Percentiles rank a stretch among this genome's conserved stretches.
These are phyloP conservation scores for Bombyx mandarina DNA, from an alignment of 1,140 invertebrate genomes.

Conservation along the genomic window DNA sequence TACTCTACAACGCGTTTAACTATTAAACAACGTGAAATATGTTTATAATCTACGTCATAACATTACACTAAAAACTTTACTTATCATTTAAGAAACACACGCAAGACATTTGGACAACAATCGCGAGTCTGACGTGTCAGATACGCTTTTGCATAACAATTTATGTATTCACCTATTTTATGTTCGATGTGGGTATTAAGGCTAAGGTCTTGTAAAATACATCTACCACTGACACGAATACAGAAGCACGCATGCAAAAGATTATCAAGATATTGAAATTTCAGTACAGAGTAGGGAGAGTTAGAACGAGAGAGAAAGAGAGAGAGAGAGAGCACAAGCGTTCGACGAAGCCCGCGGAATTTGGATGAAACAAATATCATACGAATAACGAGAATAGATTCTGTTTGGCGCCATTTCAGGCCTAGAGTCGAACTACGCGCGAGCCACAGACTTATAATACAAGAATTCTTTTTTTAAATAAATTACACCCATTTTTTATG, in stretches of 20 bases:
- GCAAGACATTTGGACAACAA: constrained; percentile 46
- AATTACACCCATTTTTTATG: constrained; percentile 36
- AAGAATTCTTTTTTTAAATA: constrained; percentile 35
- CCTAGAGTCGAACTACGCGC: constrained; percentile 43
- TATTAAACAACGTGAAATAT: neutral
- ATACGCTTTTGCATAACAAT: constrained; percentile 16
- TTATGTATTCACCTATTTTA: constrained; percentile 55
- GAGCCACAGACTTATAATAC: constrained; percentile 49
- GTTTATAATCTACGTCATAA: constrained; percentile 2
- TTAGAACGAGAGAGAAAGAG: constrained; percentile 8
- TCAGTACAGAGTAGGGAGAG: constrained; percentile 5
- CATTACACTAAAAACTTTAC: constrained; percentile 5
- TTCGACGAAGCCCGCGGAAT: constrained; percentile 29
- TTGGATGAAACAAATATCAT: constrained; percentile 63
- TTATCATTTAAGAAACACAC: constrained; percentile 53
- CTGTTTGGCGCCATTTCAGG: constrained; percentile 43
- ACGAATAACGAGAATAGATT: constrained; percentile 47
- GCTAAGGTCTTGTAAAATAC: constrained; percentile 43
- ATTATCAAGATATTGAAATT: constrained; percentile 57
- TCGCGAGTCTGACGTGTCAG: constrained; percentile 13
- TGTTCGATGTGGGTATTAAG: constrained; percentile 67
- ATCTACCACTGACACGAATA: constrained; percentile 24
- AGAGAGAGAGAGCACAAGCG: constrained; percentile 4
- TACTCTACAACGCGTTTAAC: constrained; percentile 22
- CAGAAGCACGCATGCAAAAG: constrained; percentile 69